phyloP scores from a whole-genome alignment of 2,888 invertebrate genomes.

The Synergus itoensis region DNA sequence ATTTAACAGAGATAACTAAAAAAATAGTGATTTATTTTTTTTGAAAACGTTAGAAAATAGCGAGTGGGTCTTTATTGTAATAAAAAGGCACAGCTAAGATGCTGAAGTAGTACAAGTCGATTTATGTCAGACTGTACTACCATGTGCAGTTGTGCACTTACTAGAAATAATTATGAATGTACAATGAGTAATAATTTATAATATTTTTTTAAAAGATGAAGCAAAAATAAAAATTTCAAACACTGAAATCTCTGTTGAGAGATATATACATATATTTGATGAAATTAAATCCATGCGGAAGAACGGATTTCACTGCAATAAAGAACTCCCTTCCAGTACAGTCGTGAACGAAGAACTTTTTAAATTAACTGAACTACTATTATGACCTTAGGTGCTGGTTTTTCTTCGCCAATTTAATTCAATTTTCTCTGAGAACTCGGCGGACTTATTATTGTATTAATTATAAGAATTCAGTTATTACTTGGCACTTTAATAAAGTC shows the following conservation, averaged over 20 bases:
- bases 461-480: conserved; percentile 22
- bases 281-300: not conserved
- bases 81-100: too few species aligned
- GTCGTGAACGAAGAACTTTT: conserved; percentile 7
- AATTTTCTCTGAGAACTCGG: conserved; percentile 28
- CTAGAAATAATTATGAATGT: not conserved
- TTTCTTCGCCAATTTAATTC: conserved; percentile 28
- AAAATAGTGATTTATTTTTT: too few species aligned
- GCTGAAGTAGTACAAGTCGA: not conserved
- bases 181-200: not conserved
- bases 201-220: not conserved
- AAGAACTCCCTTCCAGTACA: not conserved
- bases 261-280: not conserved
- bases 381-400: conserved; percentile 30
- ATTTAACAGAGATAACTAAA: too few species aligned
- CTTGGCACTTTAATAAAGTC: conserved; percentile 29
- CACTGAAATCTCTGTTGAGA: not conserved
- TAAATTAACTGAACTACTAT: conserved; percentile 7
- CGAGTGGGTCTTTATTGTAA: too few species aligned
- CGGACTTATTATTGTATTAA: conserved; percentile 29
- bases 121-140: not conserved
- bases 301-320: not conserved
- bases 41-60: too few species aligned
- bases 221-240: not conserved
- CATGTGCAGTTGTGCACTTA: not conserved